These are phyloP conservation scores for Rhyacophila brunnea DNA, from an alignment of 1,140 invertebrate genomes.

Conservation along the genomic window DNA sequence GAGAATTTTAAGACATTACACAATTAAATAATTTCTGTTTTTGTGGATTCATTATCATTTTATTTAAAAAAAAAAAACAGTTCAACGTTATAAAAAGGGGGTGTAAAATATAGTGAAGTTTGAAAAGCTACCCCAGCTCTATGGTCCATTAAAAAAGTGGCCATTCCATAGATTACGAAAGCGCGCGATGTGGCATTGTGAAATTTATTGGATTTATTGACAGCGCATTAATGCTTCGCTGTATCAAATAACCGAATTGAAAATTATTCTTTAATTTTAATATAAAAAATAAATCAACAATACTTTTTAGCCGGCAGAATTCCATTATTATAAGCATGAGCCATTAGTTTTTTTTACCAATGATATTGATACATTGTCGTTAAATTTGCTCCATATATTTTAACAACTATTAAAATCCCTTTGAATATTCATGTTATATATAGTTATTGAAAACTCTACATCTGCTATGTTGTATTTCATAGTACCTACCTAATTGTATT, in stretches of 20 bases:
- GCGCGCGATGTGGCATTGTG: constrained; percentile 30
- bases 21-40: too few species aligned
- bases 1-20: too few species aligned
- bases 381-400: constrained; percentile 13
- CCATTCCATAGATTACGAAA: constrained; percentile 22
- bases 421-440: constrained; percentile 22
- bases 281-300: constrained; percentile 18
- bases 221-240: constrained; percentile 32
- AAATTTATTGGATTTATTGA: constrained; percentile 36
- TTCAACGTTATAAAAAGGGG: too few species aligned
- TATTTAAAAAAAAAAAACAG: too few species aligned
- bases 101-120: not conserved
- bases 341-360: constrained; percentile 28
- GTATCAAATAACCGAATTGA: constrained; percentile 33
- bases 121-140: constrained; percentile 8
- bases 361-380: constrained; percentile 8
- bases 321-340: constrained; percentile 20
- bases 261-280: constrained; percentile 20
- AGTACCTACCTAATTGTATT: too few species aligned
- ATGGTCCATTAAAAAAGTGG: constrained; percentile 25
- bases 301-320: constrained; percentile 16
- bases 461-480: too few species aligned
- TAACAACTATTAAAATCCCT: not conserved
- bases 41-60: too few species aligned
- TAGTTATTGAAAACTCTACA: too few species aligned